Conservation (phyloP, 1,140 invertebrate species). For the Panagrolaimus sp. region DNA sequence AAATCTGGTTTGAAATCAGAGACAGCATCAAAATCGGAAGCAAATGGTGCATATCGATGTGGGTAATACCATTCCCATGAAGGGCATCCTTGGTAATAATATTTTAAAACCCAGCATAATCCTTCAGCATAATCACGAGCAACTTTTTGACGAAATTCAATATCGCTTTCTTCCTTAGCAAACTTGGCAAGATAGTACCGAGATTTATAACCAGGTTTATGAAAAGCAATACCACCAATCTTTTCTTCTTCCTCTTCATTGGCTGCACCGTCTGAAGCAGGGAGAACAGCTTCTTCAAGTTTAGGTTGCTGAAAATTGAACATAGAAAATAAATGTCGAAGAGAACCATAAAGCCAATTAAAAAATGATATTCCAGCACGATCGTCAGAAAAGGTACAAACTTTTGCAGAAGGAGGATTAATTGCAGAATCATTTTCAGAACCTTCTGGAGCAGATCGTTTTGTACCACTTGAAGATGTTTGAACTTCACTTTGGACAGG, state of each 20-base stretch:
- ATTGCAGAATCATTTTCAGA: too few species aligned
- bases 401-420: not conserved
- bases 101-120: slow-evolving; percentile 92
- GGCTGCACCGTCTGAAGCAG: slow-evolving; percentile 51
- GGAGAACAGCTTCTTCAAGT: not conserved
- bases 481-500: not conserved
- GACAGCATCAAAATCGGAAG: slow-evolving; percentile 93
- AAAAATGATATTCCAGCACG: not conserved
- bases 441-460: not conserved
- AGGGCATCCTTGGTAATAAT: slow-evolving; percentile 98
- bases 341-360: not conserved
- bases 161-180: slow-evolving; percentile 73
- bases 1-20: slow-evolving; percentile 77
- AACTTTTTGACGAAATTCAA: slow-evolving; percentile 81
- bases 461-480: not conserved
- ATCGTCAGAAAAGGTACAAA: not conserved
- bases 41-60: slow-evolving; percentile 99
- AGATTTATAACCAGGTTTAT: slow-evolving; percentile 96
- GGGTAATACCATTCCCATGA: slow-evolving; percentile 99
- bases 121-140: slow-evolving; percentile 84
- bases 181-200: slow-evolving; percentile 96
- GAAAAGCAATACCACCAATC: slow-evolving; percentile 85
- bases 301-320: slow-evolving; percentile 2
- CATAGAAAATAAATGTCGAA: not conserved
- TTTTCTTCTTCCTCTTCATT: slow-evolving; percentile 71